A percentile compares a stretch with the other conserved stretches of the same genome.
Evolutionary conservation across 2,797 vertebrate species (phyloP).

Genomic region (Anguilla megastoma): DNA sequence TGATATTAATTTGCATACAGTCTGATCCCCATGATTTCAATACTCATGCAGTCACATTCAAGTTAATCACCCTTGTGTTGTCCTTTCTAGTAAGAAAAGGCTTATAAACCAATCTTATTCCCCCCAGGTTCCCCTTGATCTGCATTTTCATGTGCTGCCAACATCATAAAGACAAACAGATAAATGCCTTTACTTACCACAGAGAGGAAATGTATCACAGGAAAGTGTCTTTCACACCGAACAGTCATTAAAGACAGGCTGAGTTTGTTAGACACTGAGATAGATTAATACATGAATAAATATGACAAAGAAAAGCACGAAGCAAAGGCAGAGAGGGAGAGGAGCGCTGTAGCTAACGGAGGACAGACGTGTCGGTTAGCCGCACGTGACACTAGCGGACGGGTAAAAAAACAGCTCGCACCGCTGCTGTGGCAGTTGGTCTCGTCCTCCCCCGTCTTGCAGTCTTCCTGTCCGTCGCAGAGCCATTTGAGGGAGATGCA

Average conservation of each 20-base stretch:
- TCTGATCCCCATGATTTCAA: neutral
- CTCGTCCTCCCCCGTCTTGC: constrained; percentile 93
- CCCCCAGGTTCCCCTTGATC: no score
- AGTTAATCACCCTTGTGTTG: neutral
- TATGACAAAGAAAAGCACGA: neutral
- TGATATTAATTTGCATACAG: neutral
- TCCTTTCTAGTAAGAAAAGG: neutral
- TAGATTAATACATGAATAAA: neutral
- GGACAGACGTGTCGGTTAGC: neutral
- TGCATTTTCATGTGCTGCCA: no score
- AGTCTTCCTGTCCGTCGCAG: constrained; percentile 94
- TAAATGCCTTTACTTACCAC: no score
- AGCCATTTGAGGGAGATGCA: constrained; percentile 92
- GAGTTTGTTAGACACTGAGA: neutral
- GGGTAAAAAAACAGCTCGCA: constrained; percentile 35
- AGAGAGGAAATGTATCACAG: no score
- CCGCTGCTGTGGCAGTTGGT: constrained; percentile 82
- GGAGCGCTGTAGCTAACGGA: neutral
- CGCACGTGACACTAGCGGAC: neutral
- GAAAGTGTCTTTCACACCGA: no score
- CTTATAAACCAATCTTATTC: neutral
- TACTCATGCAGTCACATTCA: neutral
- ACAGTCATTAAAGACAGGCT: neutral
- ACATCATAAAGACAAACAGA: no score
- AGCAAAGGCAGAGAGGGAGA: neutral